phyloP scores from a whole-genome alignment of 2,888 invertebrate species.

The Eledone cirrhosa region DNA sequence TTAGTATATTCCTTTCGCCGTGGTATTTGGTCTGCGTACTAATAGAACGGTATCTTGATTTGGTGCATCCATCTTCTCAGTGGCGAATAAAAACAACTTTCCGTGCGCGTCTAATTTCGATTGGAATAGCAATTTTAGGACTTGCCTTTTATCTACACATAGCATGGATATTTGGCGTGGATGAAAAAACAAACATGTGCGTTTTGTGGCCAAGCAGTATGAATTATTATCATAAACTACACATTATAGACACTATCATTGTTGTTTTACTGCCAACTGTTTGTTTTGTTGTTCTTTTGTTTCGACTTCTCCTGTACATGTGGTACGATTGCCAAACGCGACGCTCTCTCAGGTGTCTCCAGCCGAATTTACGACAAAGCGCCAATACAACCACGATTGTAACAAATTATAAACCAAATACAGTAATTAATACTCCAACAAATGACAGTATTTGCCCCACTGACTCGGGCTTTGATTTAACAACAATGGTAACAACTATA shows the following conservation, averaged over 20 bases:
- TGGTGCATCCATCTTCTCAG: neutral
- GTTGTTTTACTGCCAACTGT: neutral
- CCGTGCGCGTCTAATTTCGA: conserved; percentile 10
- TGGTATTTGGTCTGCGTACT: conserved; percentile 21
- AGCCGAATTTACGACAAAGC: conserved; percentile 7
- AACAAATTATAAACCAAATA: conserved; percentile 1
- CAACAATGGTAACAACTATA: neutral
- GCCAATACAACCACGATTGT: neutral
- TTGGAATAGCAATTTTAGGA: conserved; percentile 1
- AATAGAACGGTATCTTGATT: neutral
- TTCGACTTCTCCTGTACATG: neutral
- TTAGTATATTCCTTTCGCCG: neutral
- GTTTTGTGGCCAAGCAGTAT: neutral
- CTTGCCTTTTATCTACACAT: conserved; percentile 11
- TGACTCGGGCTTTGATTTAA: neutral
- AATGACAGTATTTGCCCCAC: neutral
- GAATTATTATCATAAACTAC: neutral
- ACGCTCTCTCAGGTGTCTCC: conserved; percentile 1
- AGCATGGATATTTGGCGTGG: conserved; percentile 13
- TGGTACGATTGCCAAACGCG: conserved; percentile 14
- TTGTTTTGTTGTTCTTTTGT: neutral
- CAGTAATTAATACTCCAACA: neutral
- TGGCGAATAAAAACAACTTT: conserved; percentile 23
- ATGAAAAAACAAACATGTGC: neutral
- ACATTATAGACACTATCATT: neutral